Percentiles rank a stretch among this genome's conserved stretches.
Evolutionary conservation across 1,140 invertebrate species (phyloP).

Genomic region (Araneus ventricosus): DNA sequence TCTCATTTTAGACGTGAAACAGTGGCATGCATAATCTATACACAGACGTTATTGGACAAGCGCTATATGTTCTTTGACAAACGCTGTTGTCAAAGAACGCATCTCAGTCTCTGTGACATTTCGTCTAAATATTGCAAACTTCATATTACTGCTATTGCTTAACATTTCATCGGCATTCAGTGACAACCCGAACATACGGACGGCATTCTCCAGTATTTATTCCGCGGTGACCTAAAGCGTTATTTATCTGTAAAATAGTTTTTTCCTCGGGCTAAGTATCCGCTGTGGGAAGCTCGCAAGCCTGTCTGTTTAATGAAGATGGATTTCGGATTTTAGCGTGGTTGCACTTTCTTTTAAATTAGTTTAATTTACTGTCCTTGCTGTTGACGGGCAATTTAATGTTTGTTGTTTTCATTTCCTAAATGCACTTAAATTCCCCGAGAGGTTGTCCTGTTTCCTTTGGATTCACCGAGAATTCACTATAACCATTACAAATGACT

Average conservation of each 20-base stretch:
- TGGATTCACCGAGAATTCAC: not conserved
- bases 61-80: too few relatives aligned
- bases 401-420: not conserved
- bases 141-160: too few relatives aligned
- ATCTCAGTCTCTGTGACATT: too few relatives aligned
- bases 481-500: constrained; percentile 13
- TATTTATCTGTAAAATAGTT: not conserved
- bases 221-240: not conserved
- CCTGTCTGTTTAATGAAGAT: not conserved
- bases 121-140: too few relatives aligned
- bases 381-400: not conserved
- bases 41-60: too few relatives aligned
- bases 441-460: not conserved
- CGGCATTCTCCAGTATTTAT: too few relatives aligned
- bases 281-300: not conserved
- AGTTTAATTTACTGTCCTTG: not conserved
- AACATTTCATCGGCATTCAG: too few relatives aligned
- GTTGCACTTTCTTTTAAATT: not conserved
- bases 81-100: too few relatives aligned
- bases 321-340: not conserved
- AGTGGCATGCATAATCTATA: too few relatives aligned
- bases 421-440: not conserved
- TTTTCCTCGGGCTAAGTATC: not conserved
- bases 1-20: too few relatives aligned
- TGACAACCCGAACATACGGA: too few relatives aligned